Evolutionary conservation across 2,888 invertebrate genomes (phyloP).

Genomic region (Orthosia gracilis): DNA sequence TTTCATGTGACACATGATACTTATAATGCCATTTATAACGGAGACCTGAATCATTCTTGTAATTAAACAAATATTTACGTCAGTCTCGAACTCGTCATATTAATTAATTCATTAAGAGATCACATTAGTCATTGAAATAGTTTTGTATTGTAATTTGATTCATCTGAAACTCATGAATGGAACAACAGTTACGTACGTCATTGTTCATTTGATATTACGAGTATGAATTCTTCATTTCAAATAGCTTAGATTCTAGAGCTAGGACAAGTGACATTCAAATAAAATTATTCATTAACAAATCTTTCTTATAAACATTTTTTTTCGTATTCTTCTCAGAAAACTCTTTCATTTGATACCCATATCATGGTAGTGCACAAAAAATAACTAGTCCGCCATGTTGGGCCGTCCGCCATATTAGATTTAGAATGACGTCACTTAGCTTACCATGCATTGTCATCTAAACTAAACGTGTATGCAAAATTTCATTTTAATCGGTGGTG

Average conservation of each 20-base stretch:
- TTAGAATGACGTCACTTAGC: too few species aligned
- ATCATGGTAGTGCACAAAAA: too few species aligned
- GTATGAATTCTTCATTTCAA: constrained; percentile 27
- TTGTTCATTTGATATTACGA: constrained; percentile 34
- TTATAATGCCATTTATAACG: constrained; percentile 19
- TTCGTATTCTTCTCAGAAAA: too few species aligned
- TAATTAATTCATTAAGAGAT: constrained; percentile 28
- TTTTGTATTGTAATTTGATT: constrained; percentile 30
- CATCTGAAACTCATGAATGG: constrained; percentile 37
- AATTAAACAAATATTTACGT: constrained; percentile 30
- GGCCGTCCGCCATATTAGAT: too few species aligned
- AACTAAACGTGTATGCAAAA: too few species aligned
- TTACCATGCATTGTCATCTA: too few species aligned
- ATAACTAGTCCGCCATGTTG: too few species aligned
- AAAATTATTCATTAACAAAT: too few species aligned
- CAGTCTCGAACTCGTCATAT: constrained; percentile 1
- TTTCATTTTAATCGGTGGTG: too few species aligned
- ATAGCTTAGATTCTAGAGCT: background rate
- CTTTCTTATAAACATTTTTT: too few species aligned
- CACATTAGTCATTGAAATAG: constrained; percentile 42
- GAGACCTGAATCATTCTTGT: constrained; percentile 26
- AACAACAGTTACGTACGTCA: constrained; percentile 32
- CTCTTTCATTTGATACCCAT: too few species aligned
- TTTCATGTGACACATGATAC: constrained; percentile 19
- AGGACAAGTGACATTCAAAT: too few species aligned